These are phyloP conservation scores for Thaumatotibia leucotreta DNA, from an alignment of 1,140 invertebrate genomes.

Conservation along the genomic window DNA sequence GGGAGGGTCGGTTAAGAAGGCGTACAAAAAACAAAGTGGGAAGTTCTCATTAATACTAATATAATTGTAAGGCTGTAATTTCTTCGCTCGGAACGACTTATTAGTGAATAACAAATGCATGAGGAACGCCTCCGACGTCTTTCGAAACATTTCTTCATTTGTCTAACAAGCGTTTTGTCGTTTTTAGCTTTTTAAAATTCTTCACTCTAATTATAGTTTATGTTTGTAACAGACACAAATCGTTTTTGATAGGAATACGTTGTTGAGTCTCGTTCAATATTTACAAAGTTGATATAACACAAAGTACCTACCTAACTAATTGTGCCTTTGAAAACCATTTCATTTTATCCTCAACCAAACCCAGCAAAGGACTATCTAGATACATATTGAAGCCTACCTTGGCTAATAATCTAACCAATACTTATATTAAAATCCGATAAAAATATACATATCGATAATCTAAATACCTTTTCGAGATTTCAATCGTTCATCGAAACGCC, in stretches of 20 bases:
- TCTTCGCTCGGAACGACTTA: constrained; percentile 67
- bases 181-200: constrained; percentile 39
- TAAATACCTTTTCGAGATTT: too few species aligned
- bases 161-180: constrained; percentile 39
- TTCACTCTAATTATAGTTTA: constrained; percentile 59
- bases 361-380: too few species aligned
- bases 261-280: not conserved
- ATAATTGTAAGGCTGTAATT: constrained; percentile 68
- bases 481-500: too few species aligned
- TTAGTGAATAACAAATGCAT: constrained; percentile 72
- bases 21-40: constrained; percentile 39
- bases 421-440: too few species aligned
- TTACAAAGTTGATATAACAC: not conserved
- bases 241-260: not conserved
- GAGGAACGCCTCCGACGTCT: constrained; percentile 52
- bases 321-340: too few species aligned
- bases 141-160: constrained; percentile 61
- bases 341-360: too few species aligned
- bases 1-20: constrained; percentile 21
- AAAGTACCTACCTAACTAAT: too few species aligned
- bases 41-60: constrained; percentile 66
- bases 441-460: too few species aligned
- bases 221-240: constrained; percentile 11
- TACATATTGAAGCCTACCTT: too few species aligned
- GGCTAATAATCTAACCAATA: too few species aligned